A percentile compares a stretch with the other conserved stretches of the same genome.
Conservation (phyloP, 2,797 vertebrate genomes). For the Pseudomugil gertrudae region DNA sequence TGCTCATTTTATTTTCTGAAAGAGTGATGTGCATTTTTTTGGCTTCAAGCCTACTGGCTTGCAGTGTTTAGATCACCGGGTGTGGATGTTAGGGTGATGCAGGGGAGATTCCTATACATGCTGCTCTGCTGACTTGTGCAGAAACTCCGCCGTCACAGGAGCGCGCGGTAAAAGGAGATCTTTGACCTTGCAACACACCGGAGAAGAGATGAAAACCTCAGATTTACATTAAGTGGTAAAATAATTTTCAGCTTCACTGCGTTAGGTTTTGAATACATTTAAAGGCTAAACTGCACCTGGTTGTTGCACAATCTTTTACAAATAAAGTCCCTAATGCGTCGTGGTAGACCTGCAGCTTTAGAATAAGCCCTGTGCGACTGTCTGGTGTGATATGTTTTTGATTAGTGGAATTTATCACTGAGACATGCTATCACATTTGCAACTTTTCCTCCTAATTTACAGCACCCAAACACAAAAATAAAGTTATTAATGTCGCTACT, state of each 20-base stretch:
- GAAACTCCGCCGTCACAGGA: slow-evolving; percentile 71
- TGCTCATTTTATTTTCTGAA: slow-evolving; percentile 39
- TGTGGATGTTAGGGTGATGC: slow-evolving; percentile 56
- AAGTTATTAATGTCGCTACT: slow-evolving; percentile 5
- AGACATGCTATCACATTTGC: slow-evolving; percentile 43
- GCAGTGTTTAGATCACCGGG: slow-evolving; percentile 60
- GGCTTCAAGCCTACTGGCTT: slow-evolving; percentile 45
- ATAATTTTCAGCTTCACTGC: slow-evolving; percentile 20
- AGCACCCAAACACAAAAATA: not conserved
- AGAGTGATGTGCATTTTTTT: slow-evolving; percentile 40
- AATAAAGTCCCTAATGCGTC: slow-evolving; percentile 12
- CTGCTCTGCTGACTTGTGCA: slow-evolving; percentile 79
- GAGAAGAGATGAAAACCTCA: slow-evolving; percentile 56
- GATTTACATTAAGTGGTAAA: slow-evolving; percentile 54
- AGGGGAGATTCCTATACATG: slow-evolving; percentile 66
- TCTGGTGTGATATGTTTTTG: slow-evolving; percentile 35
- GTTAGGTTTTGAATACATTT: slow-evolving; percentile 44
- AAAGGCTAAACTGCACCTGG: slow-evolving; percentile 11
- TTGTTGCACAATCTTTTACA: slow-evolving; percentile 22
- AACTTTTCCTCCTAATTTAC: not conserved
- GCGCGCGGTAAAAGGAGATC: slow-evolving; percentile 80
- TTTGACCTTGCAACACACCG: slow-evolving; percentile 82
- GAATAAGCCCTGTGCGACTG: slow-evolving; percentile 40
- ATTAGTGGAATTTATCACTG: slow-evolving; percentile 41
- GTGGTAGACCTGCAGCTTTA: slow-evolving; percentile 39